Percentiles rank a stretch among this genome's conserved stretches.
These are phyloP conservation scores for Poicephalus gulielmi DNA, from an alignment of 2,113 vertebrate species.

Conservation along the genomic window DNA sequence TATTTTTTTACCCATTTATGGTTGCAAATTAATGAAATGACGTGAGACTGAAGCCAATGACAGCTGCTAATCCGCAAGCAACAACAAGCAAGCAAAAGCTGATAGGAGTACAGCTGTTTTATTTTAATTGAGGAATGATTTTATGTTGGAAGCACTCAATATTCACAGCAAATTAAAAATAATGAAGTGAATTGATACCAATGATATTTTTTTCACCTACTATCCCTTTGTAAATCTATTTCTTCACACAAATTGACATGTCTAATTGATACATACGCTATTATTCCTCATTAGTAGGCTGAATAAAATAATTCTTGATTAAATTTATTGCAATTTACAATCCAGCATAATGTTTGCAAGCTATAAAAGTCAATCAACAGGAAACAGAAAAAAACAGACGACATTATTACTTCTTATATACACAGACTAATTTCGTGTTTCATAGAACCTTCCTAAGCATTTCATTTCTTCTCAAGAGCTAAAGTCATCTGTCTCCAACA, in stretches of 20 bases:
- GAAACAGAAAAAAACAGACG: constrained; percentile 73
- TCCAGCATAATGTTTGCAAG: constrained; percentile 81
- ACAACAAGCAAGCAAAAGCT: constrained; percentile 78
- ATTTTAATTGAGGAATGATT: constrained; percentile 82
- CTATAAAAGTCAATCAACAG: constrained; percentile 85
- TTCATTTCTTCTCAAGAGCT: background rate
- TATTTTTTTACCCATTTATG: constrained; percentile 79
- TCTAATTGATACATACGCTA: constrained; percentile 84
- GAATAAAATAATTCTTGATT: constrained; percentile 87
- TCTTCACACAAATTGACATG: constrained; percentile 83
- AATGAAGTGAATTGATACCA: constrained; percentile 83
- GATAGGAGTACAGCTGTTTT: constrained; percentile 79
- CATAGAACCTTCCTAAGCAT: background rate
- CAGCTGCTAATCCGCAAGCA: constrained; percentile 80
- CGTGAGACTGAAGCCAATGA: constrained; percentile 79
- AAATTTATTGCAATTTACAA: constrained; percentile 85
- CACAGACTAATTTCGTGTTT: constrained; percentile 10
- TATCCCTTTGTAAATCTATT: constrained; percentile 84
- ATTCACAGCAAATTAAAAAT: constrained; percentile 84
- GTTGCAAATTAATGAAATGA: constrained; percentile 83
- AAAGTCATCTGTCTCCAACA: background rate
- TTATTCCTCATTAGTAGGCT: constrained; percentile 83
- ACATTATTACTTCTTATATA: constrained; percentile 70
- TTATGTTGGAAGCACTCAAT: constrained; percentile 82
- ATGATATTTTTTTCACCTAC: constrained; percentile 78